These are phyloP conservation scores for Melitaea cinxia DNA, from an alignment of 1,140 invertebrate genomes.

Conservation along the genomic window DNA sequence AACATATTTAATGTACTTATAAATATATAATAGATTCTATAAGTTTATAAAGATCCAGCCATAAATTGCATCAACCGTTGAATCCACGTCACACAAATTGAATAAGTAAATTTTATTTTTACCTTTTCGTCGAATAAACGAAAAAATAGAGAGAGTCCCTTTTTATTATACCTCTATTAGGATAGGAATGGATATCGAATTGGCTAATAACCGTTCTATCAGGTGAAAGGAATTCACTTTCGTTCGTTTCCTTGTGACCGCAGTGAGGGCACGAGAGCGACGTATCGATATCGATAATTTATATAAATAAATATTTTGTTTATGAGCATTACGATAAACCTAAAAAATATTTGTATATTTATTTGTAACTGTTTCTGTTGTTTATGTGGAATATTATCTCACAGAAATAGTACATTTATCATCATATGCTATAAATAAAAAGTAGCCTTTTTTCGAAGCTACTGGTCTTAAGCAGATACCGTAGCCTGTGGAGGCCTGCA, in stretches of 20 bases:
- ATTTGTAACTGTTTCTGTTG: no score
- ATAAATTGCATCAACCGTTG: conserved; percentile 17
- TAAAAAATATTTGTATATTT: no score
- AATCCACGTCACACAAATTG: conserved; percentile 55
- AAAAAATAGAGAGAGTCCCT: conserved; percentile 64
- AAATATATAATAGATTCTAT: background rate
- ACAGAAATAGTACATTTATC: no score
- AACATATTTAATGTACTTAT: background rate
- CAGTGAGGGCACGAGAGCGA: conserved; percentile 37
- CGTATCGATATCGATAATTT: conserved; percentile 2
- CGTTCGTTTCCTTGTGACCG: conserved; percentile 43
- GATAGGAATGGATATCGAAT: conserved; percentile 76
- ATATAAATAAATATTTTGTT: background rate
- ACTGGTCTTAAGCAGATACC: no score
- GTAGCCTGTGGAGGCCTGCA: no score
- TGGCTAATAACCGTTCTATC: conserved; percentile 80
- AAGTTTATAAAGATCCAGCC: background rate
- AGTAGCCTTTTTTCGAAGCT: no score
- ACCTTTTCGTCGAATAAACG: conserved; percentile 68
- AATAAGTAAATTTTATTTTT: conserved; percentile 77
- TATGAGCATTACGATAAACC: no score
- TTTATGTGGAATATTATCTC: no score
- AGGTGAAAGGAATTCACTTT: conserved; percentile 80
- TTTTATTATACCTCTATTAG: conserved; percentile 80
- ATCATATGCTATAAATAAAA: no score